These are phyloP conservation scores for Hirtodrosophila alboralis DNA, from an alignment of 2,888 invertebrate species.

Conservation along the genomic window DNA sequence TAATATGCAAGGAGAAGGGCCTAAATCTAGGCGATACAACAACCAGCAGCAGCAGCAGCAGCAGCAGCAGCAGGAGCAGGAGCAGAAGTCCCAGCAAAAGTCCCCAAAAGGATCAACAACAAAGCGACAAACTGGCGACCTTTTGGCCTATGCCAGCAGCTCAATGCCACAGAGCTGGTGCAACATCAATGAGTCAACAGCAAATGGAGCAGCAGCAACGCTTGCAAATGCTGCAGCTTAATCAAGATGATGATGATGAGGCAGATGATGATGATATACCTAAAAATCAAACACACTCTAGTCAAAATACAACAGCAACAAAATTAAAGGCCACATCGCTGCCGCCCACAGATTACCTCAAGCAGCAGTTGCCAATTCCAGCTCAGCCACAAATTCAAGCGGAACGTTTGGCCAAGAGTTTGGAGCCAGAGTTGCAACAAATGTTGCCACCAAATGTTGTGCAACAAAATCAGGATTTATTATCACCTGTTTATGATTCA, in stretches of 20 bases:
- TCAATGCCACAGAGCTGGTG: conserved; percentile 54
- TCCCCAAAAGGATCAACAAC: conserved; percentile 22
- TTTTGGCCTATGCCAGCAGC: conserved; percentile 72
- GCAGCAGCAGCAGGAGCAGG: conserved; percentile 37
- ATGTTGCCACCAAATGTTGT: conserved; percentile 2
- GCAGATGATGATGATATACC: conserved; percentile 31
- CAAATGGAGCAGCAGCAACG: conserved; percentile 26
- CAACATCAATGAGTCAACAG: conserved; percentile 41
- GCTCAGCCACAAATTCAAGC: conserved; percentile 43
- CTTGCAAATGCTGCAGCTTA: conserved; percentile 1
- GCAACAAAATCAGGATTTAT: conserved; percentile 7
- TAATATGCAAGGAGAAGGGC: conserved; percentile 85
- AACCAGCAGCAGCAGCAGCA: conserved; percentile 55
- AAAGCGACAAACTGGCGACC: conserved; percentile 69
- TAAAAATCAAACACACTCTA: too few relatives aligned
- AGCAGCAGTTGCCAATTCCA: conserved; percentile 1
- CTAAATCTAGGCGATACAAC: conserved; percentile 76
- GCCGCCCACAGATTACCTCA: conserved; percentile 62
- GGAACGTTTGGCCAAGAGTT: conserved; percentile 41
- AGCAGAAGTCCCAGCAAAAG: conserved; percentile 28
- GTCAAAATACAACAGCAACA: conserved; percentile 60
- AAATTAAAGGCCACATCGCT: conserved; percentile 68
- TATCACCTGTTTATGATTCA: conserved; percentile 22
- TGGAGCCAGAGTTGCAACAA: conserved; percentile 35
- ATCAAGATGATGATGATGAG: conserved; percentile 27